phyloP scores from a whole-genome alignment of 2,888 invertebrate species.

The Hybos culiciformis region DNA sequence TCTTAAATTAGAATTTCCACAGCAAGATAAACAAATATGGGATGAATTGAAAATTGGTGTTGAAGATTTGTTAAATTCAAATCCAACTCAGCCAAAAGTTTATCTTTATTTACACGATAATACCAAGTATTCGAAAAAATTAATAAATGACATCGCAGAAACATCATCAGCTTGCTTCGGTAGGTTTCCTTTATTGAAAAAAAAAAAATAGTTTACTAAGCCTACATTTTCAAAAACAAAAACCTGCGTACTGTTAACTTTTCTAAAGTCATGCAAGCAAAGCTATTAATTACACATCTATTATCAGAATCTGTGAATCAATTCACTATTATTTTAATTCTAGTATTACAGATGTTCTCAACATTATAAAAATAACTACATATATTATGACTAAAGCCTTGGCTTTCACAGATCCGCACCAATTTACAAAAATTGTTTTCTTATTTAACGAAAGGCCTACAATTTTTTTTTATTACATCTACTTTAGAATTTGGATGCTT shows the following conservation, averaged over 20 bases:
- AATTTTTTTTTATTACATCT: background rate
- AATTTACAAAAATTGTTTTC: too few species aligned
- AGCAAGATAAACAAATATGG: constrained; percentile 21
- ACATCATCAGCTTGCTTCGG: constrained; percentile 25
- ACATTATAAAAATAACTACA: too few species aligned
- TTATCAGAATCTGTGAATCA: too few species aligned
- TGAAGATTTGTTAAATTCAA: constrained; percentile 23
- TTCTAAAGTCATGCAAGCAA: too few species aligned
- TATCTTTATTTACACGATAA: constrained; percentile 24
- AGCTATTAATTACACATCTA: too few species aligned
- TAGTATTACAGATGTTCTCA: too few species aligned
- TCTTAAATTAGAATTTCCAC: constrained; percentile 14
- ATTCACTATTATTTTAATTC: too few species aligned
- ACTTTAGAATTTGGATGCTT: too few species aligned
- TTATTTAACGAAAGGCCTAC: background rate
- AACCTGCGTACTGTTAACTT: too few species aligned
- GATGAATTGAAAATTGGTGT: constrained; percentile 16
- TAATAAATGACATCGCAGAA: constrained; percentile 21
- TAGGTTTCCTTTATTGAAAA: too few species aligned
- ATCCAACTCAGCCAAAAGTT: constrained; percentile 18
- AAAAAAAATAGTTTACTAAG: background rate
- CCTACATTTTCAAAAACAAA: background rate
- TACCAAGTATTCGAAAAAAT: constrained; percentile 2
- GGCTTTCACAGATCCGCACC: too few species aligned
- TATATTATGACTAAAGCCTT: too few species aligned